Base-by-base conservation (phyloP, 2,113 vertebrate genomes). In the Empidonax alnorum region DNA sequence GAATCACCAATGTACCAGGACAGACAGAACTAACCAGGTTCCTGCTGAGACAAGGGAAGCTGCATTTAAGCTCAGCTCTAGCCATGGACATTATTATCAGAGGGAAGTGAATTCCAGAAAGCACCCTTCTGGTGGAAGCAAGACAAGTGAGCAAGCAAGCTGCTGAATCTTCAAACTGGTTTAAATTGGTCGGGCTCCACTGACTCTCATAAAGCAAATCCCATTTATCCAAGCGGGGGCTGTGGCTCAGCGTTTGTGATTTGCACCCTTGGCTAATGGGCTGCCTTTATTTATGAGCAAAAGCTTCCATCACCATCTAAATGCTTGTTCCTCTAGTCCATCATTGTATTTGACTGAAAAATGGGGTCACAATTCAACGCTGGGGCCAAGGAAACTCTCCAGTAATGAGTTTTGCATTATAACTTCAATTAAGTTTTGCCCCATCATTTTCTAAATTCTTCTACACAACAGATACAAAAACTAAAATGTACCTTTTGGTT, bases 131-230 rank as follows among this genome's bases (percentile, higher is more conserved):
- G 77, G 14, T 91, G 75, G 47, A 80, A 94, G 41, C 63, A 87
- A 80, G 81, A 83, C 39, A 50, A 72, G 87, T 0, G 2, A 88
- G 74, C 42, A 39, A 47, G 47, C 25, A 91, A 96, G 94, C 79
- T 92, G 80, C 78, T 91, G 90, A 94, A 92, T 90, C 85, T 86
- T 92, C 83, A 73, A 66, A 90, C 84, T 83, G 49, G 76, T 59
- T 84, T 91, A 95, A 96, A 96, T 93, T 95, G 85, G 85, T 87
- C 84, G 93, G 85, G 89, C 80, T 93, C 59, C 86, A 63, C 20
- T 92, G 69, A 37, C 53, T 73, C 89, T 76, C 78, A 49, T 55
- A 87, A 84, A 88, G 63, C 63, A 88, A 84, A 92, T 87, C 83
- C 80, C 76, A 94, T 95, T 95, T 86, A 81, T 59, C 78, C 7